phyloP scores from a whole-genome alignment of 1,140 invertebrate genomes.

The Lasioglossum baleicum region DNA sequence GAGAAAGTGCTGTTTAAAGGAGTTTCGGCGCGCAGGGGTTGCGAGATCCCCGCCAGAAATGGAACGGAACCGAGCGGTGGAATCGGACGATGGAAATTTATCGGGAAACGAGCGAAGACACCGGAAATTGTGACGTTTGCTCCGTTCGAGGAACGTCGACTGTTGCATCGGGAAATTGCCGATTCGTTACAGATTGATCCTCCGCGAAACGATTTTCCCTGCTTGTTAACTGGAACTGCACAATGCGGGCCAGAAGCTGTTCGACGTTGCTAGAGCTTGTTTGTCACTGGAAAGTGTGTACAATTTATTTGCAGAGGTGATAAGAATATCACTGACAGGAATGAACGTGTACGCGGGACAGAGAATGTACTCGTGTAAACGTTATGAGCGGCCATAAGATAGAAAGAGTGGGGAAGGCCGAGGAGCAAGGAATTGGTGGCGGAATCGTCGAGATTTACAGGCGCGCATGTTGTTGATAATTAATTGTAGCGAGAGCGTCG shows the following conservation, averaged over 20 bases:
- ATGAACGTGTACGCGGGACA: neutral
- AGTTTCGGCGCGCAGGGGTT: constrained; percentile 9
- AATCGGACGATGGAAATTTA: neutral
- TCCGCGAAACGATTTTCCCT: no score
- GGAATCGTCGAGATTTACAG: constrained; percentile 35
- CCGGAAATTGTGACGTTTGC: neutral
- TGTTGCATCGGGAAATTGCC: no score
- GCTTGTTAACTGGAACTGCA: no score
- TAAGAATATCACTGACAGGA: neutral
- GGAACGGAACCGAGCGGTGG: neutral
- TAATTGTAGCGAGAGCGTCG: constrained; percentile 44
- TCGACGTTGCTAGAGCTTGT: no score
- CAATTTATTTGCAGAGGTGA: neutral
- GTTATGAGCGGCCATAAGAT: constrained; percentile 24
- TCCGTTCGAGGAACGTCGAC: neutral
- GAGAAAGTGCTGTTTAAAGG: constrained; percentile 8
- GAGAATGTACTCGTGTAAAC: constrained; percentile 9
- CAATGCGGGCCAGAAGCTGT: no score
- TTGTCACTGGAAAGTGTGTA: no score
- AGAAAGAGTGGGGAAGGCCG: constrained; percentile 35
- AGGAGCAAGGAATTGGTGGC: constrained; percentile 22
- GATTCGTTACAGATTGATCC: no score
- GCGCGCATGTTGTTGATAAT: constrained; percentile 43
- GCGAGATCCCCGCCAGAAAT: constrained; percentile 26
- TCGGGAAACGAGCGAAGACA: neutral